Base-by-base conservation (phyloP, 1,140 invertebrate genomes). In the Neodiprion lecontei region DNA sequence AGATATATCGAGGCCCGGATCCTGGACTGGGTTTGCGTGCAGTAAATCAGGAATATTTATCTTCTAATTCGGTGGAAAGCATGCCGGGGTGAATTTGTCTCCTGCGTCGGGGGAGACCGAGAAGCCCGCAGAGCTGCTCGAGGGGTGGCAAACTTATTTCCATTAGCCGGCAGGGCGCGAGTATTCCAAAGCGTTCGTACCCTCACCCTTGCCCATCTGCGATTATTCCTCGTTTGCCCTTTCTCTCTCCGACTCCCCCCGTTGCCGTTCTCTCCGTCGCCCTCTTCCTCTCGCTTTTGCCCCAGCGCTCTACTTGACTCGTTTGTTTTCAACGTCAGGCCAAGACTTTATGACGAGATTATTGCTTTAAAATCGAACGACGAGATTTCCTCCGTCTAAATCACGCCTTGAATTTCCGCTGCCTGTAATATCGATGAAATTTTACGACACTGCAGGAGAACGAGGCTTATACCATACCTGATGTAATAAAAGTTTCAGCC, bases 41-140 rank as follows among this genome's bases (percentile, higher is more conserved):
- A 74, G 76, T 84, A 83, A 84, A 84, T 84, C 81, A 82, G 78
- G 74, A 78, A 81, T 83, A 84, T 84, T 85, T 84, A 85, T 83
- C 79, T 80, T 79, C 77, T 83, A 85, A 85, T 85, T 82, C 80
- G 79, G 72, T 72, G 77, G 78, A 84, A 79, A 83, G 83, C 80
- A 79, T 78, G 69, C 48, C 74, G 72, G 75, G 75, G 67, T 73
- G 73, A 79, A 72, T 76, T 74, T 78, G 73, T 81, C 80, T 76
- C 79, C 67, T 72, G 77, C 70, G 73, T 66, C 48, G 70, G 14
- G 28, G 48, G 40, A 72, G 53, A 8, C 70, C 5, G 53, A 72
- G 28, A 1, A 17, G 23, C 23, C 48, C 23, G 21, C 50, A 10
- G 69, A 70, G 14, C 49, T n/a, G 68, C 72, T 61, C 49, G 72